A percentile compares a stretch with the other conserved stretches of the same genome.
Conservation (phyloP, 2,797 vertebrate species). For the Sphaeramia orbicularis region DNA sequence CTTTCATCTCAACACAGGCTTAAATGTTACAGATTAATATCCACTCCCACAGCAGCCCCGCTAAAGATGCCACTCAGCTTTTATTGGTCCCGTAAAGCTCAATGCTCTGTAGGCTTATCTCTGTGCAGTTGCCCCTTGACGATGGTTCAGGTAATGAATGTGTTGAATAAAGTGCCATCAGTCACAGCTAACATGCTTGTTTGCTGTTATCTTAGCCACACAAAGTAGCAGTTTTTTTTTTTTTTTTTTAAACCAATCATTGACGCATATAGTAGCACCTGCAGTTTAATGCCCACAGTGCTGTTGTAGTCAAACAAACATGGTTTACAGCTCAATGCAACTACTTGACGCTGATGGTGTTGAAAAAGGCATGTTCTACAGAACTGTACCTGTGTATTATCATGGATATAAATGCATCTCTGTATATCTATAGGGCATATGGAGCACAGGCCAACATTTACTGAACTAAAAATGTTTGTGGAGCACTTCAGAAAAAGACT, state of each 20-base stretch:
- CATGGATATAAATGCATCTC: background rate
- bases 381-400: conserved; percentile 4
- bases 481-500: background rate
- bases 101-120: conserved; percentile 69
- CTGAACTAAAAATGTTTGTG: background rate
- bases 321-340: conserved; percentile 41
- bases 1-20: conserved; percentile 48
- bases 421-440: background rate
- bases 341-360: conserved; percentile 1
- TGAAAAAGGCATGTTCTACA: conserved; percentile 1
- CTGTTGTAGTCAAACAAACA: conserved; percentile 60
- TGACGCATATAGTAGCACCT: conserved; percentile 32
- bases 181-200: conserved; percentile 74
- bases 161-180: conserved; percentile 78
- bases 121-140: conserved; percentile 50
- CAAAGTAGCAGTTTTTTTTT: conserved; percentile 69
- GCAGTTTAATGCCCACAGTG: conserved; percentile 37
- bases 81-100: conserved; percentile 74
- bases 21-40: conserved; percentile 72
- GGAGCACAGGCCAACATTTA: background rate
- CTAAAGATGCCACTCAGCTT: conserved; percentile 75
- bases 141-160: conserved; percentile 76
- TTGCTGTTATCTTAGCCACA: conserved; percentile 78
- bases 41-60: conserved; percentile 51
- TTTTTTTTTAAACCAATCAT: conserved; percentile 54